These are phyloP conservation scores for Mola mola DNA, from an alignment of 2,113 vertebrate species.

Conservation along the genomic window DNA sequence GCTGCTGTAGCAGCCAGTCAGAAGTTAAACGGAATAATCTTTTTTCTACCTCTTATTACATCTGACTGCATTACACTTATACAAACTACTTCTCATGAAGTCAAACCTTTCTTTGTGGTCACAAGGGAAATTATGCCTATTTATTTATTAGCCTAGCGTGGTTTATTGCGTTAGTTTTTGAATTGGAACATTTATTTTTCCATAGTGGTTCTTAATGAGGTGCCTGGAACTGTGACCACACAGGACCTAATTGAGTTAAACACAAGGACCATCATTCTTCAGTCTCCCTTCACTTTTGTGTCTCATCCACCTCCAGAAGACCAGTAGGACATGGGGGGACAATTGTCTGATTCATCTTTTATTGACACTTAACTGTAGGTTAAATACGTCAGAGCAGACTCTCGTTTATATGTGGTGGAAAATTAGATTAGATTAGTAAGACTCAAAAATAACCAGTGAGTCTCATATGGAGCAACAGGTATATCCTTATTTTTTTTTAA, in stretches of 20 bases:
- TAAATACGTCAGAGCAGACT: conserved; percentile 46
- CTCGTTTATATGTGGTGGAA: conserved; percentile 33
- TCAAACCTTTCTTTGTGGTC: conserved; percentile 33
- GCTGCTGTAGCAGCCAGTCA: background rate
- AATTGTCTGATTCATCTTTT: conserved; percentile 45
- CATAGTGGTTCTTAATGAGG: conserved; percentile 61
- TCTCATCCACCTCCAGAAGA: conserved; percentile 25
- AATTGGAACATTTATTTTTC: conserved; percentile 67
- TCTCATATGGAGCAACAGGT: too few species aligned
- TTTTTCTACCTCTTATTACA: conserved; percentile 37
- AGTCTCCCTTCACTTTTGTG: conserved; percentile 20
- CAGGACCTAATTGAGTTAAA: conserved; percentile 70
- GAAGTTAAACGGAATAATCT: conserved; percentile 26
- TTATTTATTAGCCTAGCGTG: conserved; percentile 56
- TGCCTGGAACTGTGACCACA: conserved; percentile 61
- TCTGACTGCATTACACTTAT: conserved; percentile 16
- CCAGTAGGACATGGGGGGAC: conserved; percentile 3
- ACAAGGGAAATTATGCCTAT: conserved; percentile 59
- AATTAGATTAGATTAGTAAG: conserved; percentile 44
- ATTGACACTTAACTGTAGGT: conserved; percentile 57
- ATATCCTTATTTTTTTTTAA: too few species aligned
- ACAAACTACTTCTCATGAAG: conserved; percentile 5
- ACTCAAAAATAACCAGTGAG: background rate
- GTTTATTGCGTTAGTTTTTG: conserved; percentile 63
- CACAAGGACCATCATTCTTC: conserved; percentile 51